Evolutionary conservation across 2,888 invertebrate species (phyloP).

Genomic region (Liopterus haemorrhoidalis): DNA sequence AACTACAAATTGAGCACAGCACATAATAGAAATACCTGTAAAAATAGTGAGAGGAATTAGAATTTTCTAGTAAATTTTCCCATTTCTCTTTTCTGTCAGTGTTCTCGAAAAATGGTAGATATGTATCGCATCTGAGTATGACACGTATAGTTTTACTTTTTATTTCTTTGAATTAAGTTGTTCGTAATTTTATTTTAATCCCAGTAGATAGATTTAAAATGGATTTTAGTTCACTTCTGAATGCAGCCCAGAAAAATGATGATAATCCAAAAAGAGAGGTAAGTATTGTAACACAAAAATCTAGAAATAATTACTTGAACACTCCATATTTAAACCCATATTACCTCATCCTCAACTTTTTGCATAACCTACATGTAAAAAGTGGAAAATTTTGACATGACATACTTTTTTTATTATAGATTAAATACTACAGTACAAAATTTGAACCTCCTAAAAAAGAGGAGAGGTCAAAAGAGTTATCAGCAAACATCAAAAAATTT

Average conservation of each 20-base stretch:
- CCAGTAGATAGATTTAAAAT: constrained; percentile 38
- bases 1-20: no score
- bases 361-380: no score
- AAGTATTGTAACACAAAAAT: constrained; percentile 29
- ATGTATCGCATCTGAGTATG: constrained; percentile 16
- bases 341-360: no score
- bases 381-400: no score
- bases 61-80: no score
- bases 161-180: constrained; percentile 13
- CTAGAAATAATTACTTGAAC: no score
- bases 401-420: constrained; percentile 39
- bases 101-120: constrained; percentile 5
- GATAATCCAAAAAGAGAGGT: constrained; percentile 39
- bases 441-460: constrained; percentile 79
- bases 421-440: constrained; percentile 67
- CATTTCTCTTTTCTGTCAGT: no score
- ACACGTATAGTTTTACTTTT: constrained; percentile 16
- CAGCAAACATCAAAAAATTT: constrained; percentile 77
- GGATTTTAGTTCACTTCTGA: constrained; percentile 59
- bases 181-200: constrained; percentile 2
- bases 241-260: constrained; percentile 58
- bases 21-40: no score
- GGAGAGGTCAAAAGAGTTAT: constrained; percentile 61
- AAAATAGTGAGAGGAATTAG: no score
- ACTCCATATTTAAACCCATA: no score